Evolutionary conservation across 2,113 vertebrate species (phyloP), one percentile per base, ranked within the genome.

Genomic region (Chroicocephalus ridibundus): DNA sequence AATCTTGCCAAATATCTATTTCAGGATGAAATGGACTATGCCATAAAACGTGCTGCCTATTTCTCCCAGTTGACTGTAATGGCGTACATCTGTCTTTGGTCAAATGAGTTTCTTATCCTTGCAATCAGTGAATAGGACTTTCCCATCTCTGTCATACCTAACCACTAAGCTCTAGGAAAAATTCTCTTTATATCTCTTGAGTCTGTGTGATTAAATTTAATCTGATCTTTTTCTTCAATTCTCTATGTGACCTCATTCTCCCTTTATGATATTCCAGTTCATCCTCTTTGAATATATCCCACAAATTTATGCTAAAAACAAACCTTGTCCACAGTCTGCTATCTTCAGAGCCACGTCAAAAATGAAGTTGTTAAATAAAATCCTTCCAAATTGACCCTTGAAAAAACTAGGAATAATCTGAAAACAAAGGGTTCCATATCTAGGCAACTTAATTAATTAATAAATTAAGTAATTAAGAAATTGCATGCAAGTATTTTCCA

Each of bases 1-100:
- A 76, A 92, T 89, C 93, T 94, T 91, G 77, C 89, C 93, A 78
- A 82, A 95, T 93, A 82, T 68, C 64, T 91, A 60, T 91, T 86
- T 93, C 77, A 78, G 72, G 54, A 60, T 78, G 65, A 94, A 92
- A 93, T 55, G 83, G 72, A 78, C 86, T 91, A 21, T 60, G 51
- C 61, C 42, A 47, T 91, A 71, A 91, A 89, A 91, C 18, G 26
- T 32, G 26, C 77, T 75, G 74, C 44, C 65, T 87, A 36, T 89
- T 91, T 95, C 74, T 96, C 77, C 83, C 86, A 40, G 24, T 78
- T 68, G 70, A 47, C 51, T 93, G 29, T 64, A 87, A 91, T 82
- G 61, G 24, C 46, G 68, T 38, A 71, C 9, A 95, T 96, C 69
- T 82, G 84, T 95, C 93, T 94, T 86, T 42, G 60, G n/a, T 88